Evolutionary conservation across 1,140 invertebrate genomes (phyloP).

Genomic region (Polyergus mexicanus): DNA sequence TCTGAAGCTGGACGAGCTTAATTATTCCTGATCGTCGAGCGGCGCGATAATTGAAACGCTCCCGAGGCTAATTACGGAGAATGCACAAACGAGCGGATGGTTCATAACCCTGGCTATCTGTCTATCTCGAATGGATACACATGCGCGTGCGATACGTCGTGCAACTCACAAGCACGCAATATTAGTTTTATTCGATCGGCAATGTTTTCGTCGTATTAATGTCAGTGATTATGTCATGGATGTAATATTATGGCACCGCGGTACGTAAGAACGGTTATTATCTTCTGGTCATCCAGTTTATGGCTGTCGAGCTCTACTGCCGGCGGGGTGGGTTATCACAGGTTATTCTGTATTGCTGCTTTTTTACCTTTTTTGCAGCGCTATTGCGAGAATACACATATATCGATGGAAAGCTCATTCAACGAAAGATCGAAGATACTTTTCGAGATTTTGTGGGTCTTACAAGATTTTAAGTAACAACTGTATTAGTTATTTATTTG

Average conservation of each 20-base stretch:
- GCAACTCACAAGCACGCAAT: constrained; percentile 12
- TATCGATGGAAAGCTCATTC: background rate
- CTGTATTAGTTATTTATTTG: background rate
- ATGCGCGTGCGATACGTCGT: constrained; percentile 38
- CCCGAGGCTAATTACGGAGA: constrained; percentile 61
- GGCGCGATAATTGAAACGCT: constrained; percentile 70
- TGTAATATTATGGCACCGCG: constrained; percentile 37
- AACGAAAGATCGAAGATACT: background rate
- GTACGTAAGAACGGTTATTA: constrained; percentile 43
- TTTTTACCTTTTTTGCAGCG: background rate
- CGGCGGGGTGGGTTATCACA: constrained; percentile 28
- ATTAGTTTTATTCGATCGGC: constrained; percentile 13
- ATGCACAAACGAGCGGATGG: constrained; percentile 29
- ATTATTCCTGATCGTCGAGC: constrained; percentile 63
- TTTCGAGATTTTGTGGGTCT: background rate
- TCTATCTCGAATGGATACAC: constrained; percentile 30
- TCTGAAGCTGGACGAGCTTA: constrained; percentile 55
- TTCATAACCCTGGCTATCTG: constrained; percentile 52
- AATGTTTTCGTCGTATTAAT: constrained; percentile 48
- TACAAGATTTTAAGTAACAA: background rate
- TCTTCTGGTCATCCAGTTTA: constrained; percentile 39
- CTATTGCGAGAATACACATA: background rate
- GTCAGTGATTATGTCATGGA: constrained; percentile 55
- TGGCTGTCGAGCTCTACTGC: constrained; percentile 5
- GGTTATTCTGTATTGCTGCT: constrained; percentile 14